Percentiles rank a stretch among this genome's conserved stretches.
Conservation (phyloP, 2,113 vertebrate genomes). For the Todiramphus saurophagus region DNA sequence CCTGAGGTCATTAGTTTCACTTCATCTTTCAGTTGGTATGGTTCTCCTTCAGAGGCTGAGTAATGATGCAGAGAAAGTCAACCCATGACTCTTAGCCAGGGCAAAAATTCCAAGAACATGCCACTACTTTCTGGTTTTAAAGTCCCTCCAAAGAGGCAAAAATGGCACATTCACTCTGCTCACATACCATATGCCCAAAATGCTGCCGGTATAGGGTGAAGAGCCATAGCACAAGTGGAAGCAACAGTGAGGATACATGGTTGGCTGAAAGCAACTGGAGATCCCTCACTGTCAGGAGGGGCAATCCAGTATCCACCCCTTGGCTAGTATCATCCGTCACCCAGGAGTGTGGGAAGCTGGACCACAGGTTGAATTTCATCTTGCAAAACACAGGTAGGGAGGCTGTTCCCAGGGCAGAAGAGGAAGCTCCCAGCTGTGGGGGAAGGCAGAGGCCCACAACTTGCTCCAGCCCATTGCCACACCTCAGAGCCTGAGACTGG, state of each 20-base stretch:
- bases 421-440: not conserved
- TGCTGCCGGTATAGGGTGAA: rapidly evolving
- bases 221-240: rapidly evolving
- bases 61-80: not conserved
- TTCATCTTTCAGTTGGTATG: not conserved
- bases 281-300: not conserved
- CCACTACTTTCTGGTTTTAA: not conserved
- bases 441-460: not conserved
- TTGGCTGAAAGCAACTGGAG: not conserved
- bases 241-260: not conserved
- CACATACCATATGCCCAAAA: not conserved
- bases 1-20: not conserved
- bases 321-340: not conserved
- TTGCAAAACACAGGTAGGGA: not conserved
- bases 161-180: rapidly evolving
- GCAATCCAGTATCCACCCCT: not conserved
- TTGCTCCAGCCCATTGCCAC: not conserved
- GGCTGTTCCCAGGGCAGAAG: not conserved
- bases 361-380: not conserved
- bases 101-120: not conserved
- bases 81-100: not conserved
- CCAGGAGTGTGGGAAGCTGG: not conserved
- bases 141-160: not conserved
- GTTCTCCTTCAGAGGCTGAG: not conserved
- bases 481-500: not conserved